These are phyloP conservation scores for Drosophila meridionalis DNA, from an alignment of 2,888 invertebrate species.

Conservation along the genomic window DNA sequence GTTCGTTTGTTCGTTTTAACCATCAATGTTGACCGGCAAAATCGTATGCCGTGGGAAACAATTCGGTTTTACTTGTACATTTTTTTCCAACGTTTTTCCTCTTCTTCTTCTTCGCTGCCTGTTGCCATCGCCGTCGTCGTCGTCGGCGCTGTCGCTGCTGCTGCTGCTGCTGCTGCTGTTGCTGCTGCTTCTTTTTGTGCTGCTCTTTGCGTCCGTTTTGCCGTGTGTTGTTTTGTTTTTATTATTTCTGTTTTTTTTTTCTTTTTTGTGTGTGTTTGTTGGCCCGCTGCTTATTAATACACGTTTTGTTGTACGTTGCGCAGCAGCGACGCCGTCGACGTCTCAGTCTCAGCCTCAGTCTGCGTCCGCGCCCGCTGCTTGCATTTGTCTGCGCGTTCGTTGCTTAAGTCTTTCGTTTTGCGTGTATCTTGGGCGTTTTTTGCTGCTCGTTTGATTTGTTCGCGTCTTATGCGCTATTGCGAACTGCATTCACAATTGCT, in stretches of 20 bases:
- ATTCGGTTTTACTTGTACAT: constrained; percentile 85
- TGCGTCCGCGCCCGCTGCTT: constrained; percentile 34
- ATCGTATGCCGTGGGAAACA: constrained; percentile 86
- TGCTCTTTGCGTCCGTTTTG: constrained; percentile 75
- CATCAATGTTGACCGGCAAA: constrained; percentile 86
- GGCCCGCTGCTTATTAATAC: constrained; percentile 78
- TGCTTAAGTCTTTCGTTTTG: constrained; percentile 75
- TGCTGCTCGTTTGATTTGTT: constrained; percentile 41
- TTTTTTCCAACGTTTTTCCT: constrained; percentile 69
- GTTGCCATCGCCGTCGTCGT: constrained; percentile 60
- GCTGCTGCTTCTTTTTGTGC: constrained; percentile 66
- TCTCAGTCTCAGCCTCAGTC: constrained; percentile 30
- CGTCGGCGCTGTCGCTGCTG: constrained; percentile 76
- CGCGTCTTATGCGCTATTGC: constrained; percentile 29
- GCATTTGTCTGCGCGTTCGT: constrained; percentile 63
- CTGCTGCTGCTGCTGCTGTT: constrained; percentile 45
- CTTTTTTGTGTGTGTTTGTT: constrained; percentile 6
- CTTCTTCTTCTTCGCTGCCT: constrained; percentile 60
- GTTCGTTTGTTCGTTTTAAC: constrained; percentile 66
- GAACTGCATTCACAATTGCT: constrained; percentile 26
- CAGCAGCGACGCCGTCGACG: constrained; percentile 37
- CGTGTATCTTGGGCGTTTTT: constrained; percentile 46
- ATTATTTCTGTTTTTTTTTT: constrained; percentile 27
- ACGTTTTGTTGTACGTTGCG: constrained; percentile 68
- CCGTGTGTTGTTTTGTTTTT: constrained; percentile 64